These are phyloP conservation scores for Lates japonicus DNA, from an alignment of 2,797 vertebrate species.

Conservation along the genomic window DNA sequence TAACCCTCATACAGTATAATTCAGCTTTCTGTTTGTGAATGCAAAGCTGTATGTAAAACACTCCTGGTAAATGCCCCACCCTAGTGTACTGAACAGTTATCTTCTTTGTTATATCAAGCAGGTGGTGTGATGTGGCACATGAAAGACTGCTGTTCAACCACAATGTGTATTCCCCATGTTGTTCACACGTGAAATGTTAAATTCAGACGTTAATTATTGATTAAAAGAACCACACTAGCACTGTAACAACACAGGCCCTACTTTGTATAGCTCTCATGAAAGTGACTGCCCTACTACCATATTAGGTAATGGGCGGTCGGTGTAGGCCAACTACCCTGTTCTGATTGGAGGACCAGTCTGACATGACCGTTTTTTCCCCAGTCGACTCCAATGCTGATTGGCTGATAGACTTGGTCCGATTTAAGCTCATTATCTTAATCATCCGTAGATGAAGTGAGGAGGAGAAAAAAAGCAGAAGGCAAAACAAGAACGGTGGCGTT, in stretches of 20 bases:
- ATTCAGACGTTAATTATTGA: constrained; percentile 40
- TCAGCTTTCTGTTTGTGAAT: not conserved
- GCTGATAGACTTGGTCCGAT: constrained; percentile 84
- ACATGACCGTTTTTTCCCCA: constrained; percentile 77
- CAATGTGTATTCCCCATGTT: not conserved
- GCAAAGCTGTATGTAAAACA: constrained; percentile 12
- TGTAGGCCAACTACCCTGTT: constrained; percentile 10
- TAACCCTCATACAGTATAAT: not conserved
- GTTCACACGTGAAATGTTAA: constrained; percentile 23
- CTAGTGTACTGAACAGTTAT: not conserved
- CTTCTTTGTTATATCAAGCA: not conserved
- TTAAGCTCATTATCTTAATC: constrained; percentile 84
- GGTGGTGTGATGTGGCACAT: not conserved
- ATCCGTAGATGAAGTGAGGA: constrained; percentile 70
- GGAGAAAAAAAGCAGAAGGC: constrained; percentile 35
- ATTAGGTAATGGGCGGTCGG: constrained; percentile 78
- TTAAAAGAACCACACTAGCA: not conserved
- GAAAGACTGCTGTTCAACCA: not conserved
- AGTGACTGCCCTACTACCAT: constrained; percentile 53
- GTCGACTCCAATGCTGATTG: constrained; percentile 74
- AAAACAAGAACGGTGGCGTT: constrained; percentile 61
- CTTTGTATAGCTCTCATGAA: not conserved
- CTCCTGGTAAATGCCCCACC: constrained; percentile 36
- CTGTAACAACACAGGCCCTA: constrained; percentile 14
- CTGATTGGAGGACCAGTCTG: constrained; percentile 80